Evolutionary conservation across 2,797 vertebrate genomes (phyloP).

Genomic region (Anguilla megastoma): DNA sequence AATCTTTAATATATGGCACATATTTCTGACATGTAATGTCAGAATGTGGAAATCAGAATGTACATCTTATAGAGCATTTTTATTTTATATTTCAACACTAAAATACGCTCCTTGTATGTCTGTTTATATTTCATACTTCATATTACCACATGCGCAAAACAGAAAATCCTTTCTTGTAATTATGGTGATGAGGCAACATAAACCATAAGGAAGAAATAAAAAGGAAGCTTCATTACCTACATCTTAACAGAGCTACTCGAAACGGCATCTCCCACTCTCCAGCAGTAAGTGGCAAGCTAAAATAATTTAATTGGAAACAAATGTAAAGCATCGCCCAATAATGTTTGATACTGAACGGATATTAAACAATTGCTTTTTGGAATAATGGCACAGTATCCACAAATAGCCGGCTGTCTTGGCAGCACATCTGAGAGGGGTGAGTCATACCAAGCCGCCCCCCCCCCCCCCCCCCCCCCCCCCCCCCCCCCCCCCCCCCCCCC

Average conservation of each 20-base stretch:
- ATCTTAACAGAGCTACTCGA: neutral
- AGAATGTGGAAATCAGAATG: neutral
- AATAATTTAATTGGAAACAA: constrained; percentile 14
- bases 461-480: too few species aligned
- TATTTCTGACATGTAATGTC: neutral
- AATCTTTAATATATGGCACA: neutral
- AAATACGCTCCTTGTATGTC: neutral
- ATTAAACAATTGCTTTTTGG: constrained; percentile 33
- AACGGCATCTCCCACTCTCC: neutral
- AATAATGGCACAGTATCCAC: constrained; percentile 41
- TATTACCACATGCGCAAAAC: neutral
- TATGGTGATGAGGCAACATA: neutral
- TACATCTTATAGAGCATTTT: neutral
- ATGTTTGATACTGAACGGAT: constrained; percentile 18
- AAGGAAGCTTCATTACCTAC: neutral
- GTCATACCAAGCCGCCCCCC: constrained; percentile 32
- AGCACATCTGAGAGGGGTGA: constrained; percentile 49
- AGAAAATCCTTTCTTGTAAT: neutral
- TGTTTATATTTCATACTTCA: too few species aligned
- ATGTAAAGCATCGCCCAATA: constrained; percentile 14
- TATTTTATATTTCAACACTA: neutral
- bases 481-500: too few species aligned
- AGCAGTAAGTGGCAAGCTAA: neutral
- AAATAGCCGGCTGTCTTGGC: constrained; percentile 53
- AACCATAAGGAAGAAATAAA: neutral